Evolutionary conservation across 2,113 vertebrate species (phyloP).

Genomic region (Channa argus): DNA sequence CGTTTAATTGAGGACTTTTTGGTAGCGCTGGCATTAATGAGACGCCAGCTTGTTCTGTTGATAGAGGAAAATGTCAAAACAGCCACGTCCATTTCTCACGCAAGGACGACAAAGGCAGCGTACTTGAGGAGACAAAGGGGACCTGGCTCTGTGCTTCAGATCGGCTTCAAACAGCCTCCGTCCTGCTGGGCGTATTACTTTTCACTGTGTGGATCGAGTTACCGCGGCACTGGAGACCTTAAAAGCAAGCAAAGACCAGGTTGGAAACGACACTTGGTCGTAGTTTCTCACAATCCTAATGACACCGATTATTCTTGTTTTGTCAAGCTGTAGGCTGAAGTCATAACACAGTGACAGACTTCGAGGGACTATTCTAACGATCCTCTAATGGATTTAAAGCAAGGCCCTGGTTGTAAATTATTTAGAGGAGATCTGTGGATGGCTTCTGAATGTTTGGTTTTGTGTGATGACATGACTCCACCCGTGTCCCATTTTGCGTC

Average conservation of each 20-base stretch:
- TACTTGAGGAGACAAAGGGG: slow-evolving; percentile 45
- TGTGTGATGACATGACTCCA: slow-evolving; percentile 43
- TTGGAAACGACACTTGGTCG: slow-evolving; percentile 20
- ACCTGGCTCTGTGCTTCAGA: slow-evolving; percentile 43
- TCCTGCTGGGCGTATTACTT: slow-evolving; percentile 34
- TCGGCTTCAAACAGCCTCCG: slow-evolving; percentile 29
- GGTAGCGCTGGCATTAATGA: slow-evolving; percentile 63
- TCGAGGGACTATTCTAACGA: slow-evolving; percentile 31
- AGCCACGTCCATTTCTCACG: slow-evolving; percentile 60
- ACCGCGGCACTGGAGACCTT: slow-evolving; percentile 33
- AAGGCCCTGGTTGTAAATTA: slow-evolving; percentile 64
- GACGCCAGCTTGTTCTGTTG: slow-evolving; percentile 53
- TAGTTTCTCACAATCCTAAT: slow-evolving; percentile 41
- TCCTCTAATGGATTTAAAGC: slow-evolving; percentile 58
- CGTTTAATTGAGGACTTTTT: slow-evolving; percentile 67
- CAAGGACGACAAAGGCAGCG: slow-evolving; percentile 42
- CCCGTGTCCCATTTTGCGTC: slow-evolving; percentile 47
- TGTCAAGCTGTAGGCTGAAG: slow-evolving; percentile 53
- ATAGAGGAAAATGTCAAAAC: slow-evolving; percentile 71
- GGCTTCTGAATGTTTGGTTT: slow-evolving; percentile 48
- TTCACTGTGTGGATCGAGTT: slow-evolving; percentile 56
- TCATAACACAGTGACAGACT: slow-evolving; percentile 62
- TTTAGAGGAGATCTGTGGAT: slow-evolving; percentile 46
- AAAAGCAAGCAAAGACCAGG: slow-evolving; percentile 42
- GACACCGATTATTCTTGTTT: slow-evolving; percentile 69